A percentile compares a stretch with the other conserved stretches of the same genome.
phyloP scores from a whole-genome alignment of 2,888 invertebrate genomes.

The Eulithis prunata region DNA sequence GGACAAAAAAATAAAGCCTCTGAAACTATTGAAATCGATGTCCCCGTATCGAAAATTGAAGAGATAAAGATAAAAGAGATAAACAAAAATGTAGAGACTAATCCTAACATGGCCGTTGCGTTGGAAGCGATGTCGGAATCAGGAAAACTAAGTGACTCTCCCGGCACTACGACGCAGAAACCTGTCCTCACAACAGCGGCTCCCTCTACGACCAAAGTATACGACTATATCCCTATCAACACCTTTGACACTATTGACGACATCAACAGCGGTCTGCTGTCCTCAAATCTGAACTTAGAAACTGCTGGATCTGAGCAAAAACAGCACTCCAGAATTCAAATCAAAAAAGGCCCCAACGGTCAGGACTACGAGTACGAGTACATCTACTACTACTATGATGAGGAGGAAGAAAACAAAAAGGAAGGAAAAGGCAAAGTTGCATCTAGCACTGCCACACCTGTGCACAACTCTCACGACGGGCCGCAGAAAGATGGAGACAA shows the following conservation, averaged over 20 bases:
- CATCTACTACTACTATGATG: conserved; percentile 95
- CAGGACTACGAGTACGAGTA: conserved; percentile 97
- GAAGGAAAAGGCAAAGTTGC: conserved; percentile 49
- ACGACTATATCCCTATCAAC: conserved; percentile 78
- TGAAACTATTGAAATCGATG: conserved; percentile 76
- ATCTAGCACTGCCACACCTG: conserved; percentile 58
- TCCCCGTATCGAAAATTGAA: conserved; percentile 78
- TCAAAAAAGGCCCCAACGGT: conserved; percentile 95
- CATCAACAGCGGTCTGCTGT: conserved; percentile 75
- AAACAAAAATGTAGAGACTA: conserved; percentile 74
- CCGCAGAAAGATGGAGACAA: conserved; percentile 81
- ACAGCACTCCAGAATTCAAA: conserved; percentile 89
- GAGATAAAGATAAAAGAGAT: conserved; percentile 80
- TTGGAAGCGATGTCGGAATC: conserved; percentile 79
- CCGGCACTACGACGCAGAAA: conserved; percentile 81
- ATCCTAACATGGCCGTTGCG: conserved; percentile 73
- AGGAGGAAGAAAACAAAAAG: conserved; percentile 87
- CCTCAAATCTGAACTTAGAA: conserved; percentile 83
- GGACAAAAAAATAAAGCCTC: conserved; percentile 68
- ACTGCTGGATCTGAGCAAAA: conserved; percentile 88
- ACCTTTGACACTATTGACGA: conserved; percentile 80
- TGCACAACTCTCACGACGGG: conserved; percentile 85
- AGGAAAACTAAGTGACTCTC: conserved; percentile 68
- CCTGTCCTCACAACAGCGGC: conserved; percentile 83
- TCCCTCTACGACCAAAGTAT: conserved; percentile 63